Base-by-base conservation (phyloP, 2,888 invertebrate species). In the Desoria tigrina region DNA sequence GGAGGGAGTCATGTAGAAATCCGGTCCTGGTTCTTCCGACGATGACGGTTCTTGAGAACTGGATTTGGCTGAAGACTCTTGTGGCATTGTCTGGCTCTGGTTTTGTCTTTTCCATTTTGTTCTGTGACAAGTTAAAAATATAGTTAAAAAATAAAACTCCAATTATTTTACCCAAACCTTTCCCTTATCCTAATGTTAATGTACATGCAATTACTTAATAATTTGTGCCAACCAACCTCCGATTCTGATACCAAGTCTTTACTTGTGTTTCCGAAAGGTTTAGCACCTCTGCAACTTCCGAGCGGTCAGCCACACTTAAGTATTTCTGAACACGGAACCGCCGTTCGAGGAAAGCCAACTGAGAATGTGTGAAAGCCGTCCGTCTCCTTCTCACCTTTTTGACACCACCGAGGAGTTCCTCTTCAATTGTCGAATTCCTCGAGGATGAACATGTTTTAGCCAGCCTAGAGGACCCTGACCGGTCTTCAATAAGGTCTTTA, bases 291-390 rank as follows among this genome's bases (percentile, higher is more conserved):
- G 95, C 94, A 0, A 95, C 94, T 79, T 94, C 93, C 63, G 93
- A 92, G 42, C 95, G 84, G 79, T 95, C 95, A 0, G 94, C 93
- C 7, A 95, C 94, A 68, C 92, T 93, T 68, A 95, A 82, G 82
- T 95, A 95, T 81, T 95, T 95, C 81, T 94, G 94, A 77, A 92
- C 91, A 9, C 94, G 85, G 80, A 95, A 95, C 82, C 94, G 93
- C 76, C 94, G 83, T 81, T 95, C 94, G 74, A 95, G 82, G 80
- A 91, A 94, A 0, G 93, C 92, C 60, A 95, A 84, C 81, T 95
- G 95, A 0, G 94, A 49, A 53, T 49, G 32, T 39, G 42, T 54
- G 18, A 42, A 54, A 63, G 66, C 69, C 51, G 74, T 74, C 65
- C 93, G 85, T 73, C 93, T 84, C 71, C 93, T 84, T 2, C 93